Evolutionary conservation across 2,797 vertebrate species (phyloP), one percentile per base, ranked within the genome.

Genomic region (Cynopterus sphinx): DNA sequence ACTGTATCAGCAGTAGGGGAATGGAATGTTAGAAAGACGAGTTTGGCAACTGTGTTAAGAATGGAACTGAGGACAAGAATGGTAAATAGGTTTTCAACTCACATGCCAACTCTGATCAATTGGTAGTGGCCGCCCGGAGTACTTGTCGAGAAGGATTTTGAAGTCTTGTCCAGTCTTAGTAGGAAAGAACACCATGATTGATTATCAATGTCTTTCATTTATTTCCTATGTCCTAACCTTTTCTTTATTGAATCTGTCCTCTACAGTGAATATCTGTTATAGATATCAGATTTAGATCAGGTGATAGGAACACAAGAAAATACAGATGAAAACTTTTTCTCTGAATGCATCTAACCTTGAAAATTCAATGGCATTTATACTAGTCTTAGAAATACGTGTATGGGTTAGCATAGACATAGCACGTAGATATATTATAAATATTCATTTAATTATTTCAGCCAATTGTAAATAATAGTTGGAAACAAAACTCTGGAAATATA

Each of bases 41-140:
- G 31, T 57, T 41, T 89, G 33, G 85, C 59, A 95, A 84, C 57
- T 74, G 12, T 68, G 13, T 70, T 87, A n/a, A 95, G 33, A 93
- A 67, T 17, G 15, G 41, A 85, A 96, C 39, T 91, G 68, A 88
- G 74, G 73, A 57, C 53, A 82, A 10, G 0, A n/a, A 83, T 71
- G 46, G 82, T 74, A 95, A 97, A 89, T 92, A 85, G 36, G 46
- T 92, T 97, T 95, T 94, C 77, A 95, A 71, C 33, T 74, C 78
- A 70, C 2, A 70, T 89, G 74, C 68, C 82, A 94, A 17, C 82
- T 85, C 81, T 94, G 74, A 97, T 96, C 86, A 91, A 78, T 95
- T 85, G 73, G 68, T 68, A 81, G 39, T 41, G 41, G 22, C 61
- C 88, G 82, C 51, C 31, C 73, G 22, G 28, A 77, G 63, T 33